These are phyloP conservation scores for Latrodectus geometricus DNA, from an alignment of 1,140 invertebrate genomes.

Conservation along the genomic window DNA sequence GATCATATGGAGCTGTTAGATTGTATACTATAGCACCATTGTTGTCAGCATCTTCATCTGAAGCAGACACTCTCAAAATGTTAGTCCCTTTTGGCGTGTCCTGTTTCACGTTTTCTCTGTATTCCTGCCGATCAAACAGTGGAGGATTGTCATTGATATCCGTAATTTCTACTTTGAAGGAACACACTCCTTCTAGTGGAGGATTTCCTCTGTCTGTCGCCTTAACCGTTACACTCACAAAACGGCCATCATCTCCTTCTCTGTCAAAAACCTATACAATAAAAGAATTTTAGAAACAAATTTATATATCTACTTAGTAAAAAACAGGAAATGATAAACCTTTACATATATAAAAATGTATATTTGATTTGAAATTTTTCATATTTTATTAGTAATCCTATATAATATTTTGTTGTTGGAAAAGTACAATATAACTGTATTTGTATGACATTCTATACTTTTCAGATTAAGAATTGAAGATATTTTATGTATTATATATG, in stretches of 20 bases:
- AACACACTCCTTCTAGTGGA: conserved; percentile 91
- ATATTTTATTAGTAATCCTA: too few relatives aligned
- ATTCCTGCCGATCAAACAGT: conserved; percentile 94
- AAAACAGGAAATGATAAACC: too few relatives aligned
- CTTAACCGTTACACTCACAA: conserved; percentile 94
- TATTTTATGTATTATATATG: too few relatives aligned
- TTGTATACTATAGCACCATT: conserved; percentile 79
- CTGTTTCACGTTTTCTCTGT: conserved; percentile 95
- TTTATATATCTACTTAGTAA: too few relatives aligned
- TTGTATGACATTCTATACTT: too few relatives aligned
- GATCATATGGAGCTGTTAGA: conserved; percentile 86
- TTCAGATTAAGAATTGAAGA: too few relatives aligned
- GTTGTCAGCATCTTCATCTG: conserved; percentile 94
- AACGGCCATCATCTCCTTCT: conserved; percentile 94
- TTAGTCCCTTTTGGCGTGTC: conserved; percentile 94
- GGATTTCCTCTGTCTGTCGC: conserved; percentile 95
- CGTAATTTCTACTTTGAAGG: conserved; percentile 94
- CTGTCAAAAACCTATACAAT: conserved; percentile 81
- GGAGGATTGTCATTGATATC: conserved; percentile 94
- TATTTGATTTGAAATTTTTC: too few relatives aligned
- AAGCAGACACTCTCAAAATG: conserved; percentile 90
- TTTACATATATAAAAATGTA: too few relatives aligned
- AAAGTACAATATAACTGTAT: too few relatives aligned
- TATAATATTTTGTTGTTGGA: too few relatives aligned
- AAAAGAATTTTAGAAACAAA: too few relatives aligned